A percentile compares a stretch with the other conserved stretches of the same genome.
phyloP scores from a whole-genome alignment of 2,888 invertebrate genomes.

The Tetanocera ferruginea region DNA sequence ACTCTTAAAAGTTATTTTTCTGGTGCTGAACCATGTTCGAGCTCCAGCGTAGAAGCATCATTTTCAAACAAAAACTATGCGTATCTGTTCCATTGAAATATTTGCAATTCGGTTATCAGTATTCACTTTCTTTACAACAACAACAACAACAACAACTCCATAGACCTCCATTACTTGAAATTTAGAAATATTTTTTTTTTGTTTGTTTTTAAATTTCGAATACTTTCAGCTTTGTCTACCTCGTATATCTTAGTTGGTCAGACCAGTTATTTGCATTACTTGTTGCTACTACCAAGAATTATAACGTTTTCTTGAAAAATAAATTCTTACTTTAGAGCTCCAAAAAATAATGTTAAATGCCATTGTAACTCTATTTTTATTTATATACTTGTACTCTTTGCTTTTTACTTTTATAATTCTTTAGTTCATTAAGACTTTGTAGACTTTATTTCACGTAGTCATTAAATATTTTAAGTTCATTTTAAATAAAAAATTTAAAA shows the following conservation, averaged over 20 bases:
- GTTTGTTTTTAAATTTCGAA: no score
- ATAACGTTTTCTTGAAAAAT: no score
- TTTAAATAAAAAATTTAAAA: conserved; percentile 56
- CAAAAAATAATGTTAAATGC: conserved; percentile 30
- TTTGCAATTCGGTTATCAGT: not conserved
- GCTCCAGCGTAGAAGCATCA: conserved; percentile 48
- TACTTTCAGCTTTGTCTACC: no score
- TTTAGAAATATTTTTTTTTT: no score
- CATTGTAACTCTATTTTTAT: conserved; percentile 32
- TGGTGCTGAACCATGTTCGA: conserved; percentile 63
- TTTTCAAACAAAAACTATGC: not conserved
- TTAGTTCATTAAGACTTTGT: conserved; percentile 49
- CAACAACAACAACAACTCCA: no score
- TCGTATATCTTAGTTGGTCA: no score
- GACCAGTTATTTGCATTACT: no score
- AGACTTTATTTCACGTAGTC: conserved; percentile 63
- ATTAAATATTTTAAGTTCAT: conserved; percentile 66
- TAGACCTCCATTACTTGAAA: no score
- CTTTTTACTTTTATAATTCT: conserved; percentile 39
- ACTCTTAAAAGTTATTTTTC: conserved; percentile 37
- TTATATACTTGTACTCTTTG: conserved; percentile 29
- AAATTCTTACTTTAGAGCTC: not conserved
- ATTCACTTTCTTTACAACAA: not conserved
- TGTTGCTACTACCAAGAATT: no score
- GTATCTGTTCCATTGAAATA: no score